phyloP scores from a whole-genome alignment of 2,888 invertebrate species.

The Chaetogeoica ovagalla region DNA sequence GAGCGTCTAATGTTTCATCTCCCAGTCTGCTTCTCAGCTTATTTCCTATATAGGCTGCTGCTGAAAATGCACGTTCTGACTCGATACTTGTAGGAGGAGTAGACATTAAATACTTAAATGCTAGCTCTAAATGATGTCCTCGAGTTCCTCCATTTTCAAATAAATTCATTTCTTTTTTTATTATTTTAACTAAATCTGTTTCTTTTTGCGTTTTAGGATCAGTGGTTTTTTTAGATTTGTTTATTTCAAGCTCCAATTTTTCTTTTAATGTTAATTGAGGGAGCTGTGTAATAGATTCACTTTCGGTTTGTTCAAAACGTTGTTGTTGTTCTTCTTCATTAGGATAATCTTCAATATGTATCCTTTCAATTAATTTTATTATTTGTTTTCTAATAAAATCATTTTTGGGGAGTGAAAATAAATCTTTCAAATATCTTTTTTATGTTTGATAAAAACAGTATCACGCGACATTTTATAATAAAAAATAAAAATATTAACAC shows the following conservation, averaged over 20 bases:
- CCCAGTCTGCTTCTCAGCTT: not conserved
- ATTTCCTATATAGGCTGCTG: not conserved
- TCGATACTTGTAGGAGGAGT: no score
- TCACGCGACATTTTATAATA: no score
- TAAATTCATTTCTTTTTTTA: constrained; percentile 24
- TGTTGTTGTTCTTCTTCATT: no score
- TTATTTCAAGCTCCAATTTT: constrained; percentile 12
- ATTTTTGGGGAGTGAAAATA: constrained; percentile 21
- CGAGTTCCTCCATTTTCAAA: not conserved
- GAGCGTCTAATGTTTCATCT: not conserved
- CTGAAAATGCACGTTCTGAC: not conserved
- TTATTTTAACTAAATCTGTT: constrained; percentile 4
- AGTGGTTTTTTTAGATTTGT: not conserved
- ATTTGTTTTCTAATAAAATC: constrained; percentile 20
- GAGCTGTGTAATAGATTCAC: no score
- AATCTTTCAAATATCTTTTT: constrained; percentile 1
- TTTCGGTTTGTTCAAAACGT: no score
- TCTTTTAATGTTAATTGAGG: not conserved
- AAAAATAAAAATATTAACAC: no score
- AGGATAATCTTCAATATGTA: no score
- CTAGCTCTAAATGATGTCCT: constrained; percentile 2
- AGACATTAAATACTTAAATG: not conserved
- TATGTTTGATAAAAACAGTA: not conserved
- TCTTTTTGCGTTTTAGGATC: constrained; percentile 7
- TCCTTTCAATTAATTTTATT: constrained; percentile 7